Base-by-base conservation (phyloP, 2,113 vertebrate species). In the Cariama cristata region DNA sequence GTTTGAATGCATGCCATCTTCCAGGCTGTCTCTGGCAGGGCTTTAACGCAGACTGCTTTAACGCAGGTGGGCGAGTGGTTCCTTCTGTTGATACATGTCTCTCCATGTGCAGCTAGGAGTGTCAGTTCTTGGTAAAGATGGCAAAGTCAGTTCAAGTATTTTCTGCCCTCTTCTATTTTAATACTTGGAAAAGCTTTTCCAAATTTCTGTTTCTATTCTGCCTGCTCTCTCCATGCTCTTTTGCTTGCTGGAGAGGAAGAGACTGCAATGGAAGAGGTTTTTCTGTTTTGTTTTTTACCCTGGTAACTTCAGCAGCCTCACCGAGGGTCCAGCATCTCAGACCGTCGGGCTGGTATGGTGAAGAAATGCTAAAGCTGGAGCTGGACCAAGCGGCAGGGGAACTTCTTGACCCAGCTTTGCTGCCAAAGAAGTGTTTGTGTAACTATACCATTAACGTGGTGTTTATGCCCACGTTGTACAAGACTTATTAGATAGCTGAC, bases 261-360 rank as follows among this genome's bases (percentile, higher is more conserved):
- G 24, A 66, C 7, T 69, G 28, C 22, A 68, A 12, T 35, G 26
- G 12, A 53, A 67, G 18, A 68, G 17, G 30, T 30, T 77, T 35
- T 71, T 60, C 68, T 84, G 40, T 9, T 79, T 90, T 77, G 4
- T 32, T 79, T 96, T 62, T 71, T 4, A 50, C 24, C 35, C n/a
- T 80, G 27, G 14, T 90, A 69, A 64, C 33, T 76, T 69, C 63
- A 93, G 13, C 24, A 58, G 7, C 45, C 27, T 56, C 42, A 13
- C 33, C 3, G 3, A 33, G 27, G 49, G 38, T 6, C 7, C 79
- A 64, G 21, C 2, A 1, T 14, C 35, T 79, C 40, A 35, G 33
- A 42, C 22, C 56, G 44, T 21, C 0, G 0, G 35, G 22, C 32
- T 50, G 55, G 11, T 50, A 6, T 1, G 0, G 8, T 32, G 21